Evolutionary conservation across 2,797 vertebrate species (phyloP).

Genomic region (Sparus aurata): DNA sequence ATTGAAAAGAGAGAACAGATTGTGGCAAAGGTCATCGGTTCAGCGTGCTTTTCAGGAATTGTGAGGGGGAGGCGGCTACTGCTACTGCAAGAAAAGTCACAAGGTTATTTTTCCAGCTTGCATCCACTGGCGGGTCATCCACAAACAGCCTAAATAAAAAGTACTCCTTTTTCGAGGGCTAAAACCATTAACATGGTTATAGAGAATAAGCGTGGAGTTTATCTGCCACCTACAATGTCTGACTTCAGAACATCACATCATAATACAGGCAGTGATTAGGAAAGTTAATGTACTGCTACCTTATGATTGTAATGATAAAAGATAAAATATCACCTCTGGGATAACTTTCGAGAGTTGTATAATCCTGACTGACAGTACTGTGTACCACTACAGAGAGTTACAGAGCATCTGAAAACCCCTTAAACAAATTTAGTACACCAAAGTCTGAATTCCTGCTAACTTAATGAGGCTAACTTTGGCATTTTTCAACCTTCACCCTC

Average conservation of each 20-base stretch:
- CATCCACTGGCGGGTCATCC: neutral
- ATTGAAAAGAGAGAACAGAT: constrained; percentile 54
- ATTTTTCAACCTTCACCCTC: no score
- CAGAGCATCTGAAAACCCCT: neutral
- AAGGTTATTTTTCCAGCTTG: neutral
- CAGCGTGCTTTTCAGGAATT: constrained; percentile 33
- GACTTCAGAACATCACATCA: neutral
- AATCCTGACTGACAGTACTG: neutral
- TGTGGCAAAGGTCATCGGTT: constrained; percentile 37
- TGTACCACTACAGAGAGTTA: neutral
- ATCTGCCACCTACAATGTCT: neutral
- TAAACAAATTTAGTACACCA: neutral
- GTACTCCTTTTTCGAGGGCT: neutral
- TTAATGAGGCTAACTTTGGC: no score
- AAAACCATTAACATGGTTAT: neutral
- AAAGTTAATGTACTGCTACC: neutral
- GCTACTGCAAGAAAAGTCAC: neutral
- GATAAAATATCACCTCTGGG: no score
- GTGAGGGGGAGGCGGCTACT: neutral
- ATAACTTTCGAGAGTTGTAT: neutral
- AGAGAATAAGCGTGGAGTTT: neutral
- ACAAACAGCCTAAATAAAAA: constrained; percentile 3
- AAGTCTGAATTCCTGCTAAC: no score
- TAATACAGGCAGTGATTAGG: neutral
- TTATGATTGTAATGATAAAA: neutral